Evolutionary conservation across 2,797 vertebrate species (phyloP), one percentile per base, ranked within the genome.

Genomic region (Notoglanidium macrostoma): DNA sequence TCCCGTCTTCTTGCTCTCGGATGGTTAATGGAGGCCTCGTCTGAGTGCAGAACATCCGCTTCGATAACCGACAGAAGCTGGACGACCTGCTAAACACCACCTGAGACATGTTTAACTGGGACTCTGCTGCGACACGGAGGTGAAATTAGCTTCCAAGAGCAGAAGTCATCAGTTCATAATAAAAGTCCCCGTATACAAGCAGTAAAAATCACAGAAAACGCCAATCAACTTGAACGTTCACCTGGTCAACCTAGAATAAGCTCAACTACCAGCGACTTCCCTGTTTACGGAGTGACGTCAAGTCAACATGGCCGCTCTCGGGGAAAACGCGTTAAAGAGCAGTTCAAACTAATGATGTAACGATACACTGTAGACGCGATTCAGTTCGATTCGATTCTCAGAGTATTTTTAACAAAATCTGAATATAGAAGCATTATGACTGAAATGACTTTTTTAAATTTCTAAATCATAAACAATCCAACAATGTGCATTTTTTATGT

Each of bases 1-100:
- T 94, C 83, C 95, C 95, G 85, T 91, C 17, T 63, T 77, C 76
- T 26, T 96, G 94, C 11, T 89, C 87, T 17, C 73, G 91, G 61
- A 95, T 11, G 1, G 93, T 95, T 88, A 94, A n/a, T 5, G 85
- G 91, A 59, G 93, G 92, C 49, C 89, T 63, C 5, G 73, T 54
- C 59, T 83, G 91, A 1, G 90, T 92, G 90, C 80, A 91, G 3
- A 92, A 76, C 2, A 46, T 89, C 0, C 94, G 92, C 19, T 65
- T 2, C 0, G 87, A 76, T 0, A 84, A 5, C 1, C 74, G 51
- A 68, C 90, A 91, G 10, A 93, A 29, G 1, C 67, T 54, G 0
- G 74, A 77, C 19, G 49, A 65, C 54, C 91, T 80, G 68, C 35
- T 26, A 2, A 93, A n/a, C 0, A 90, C 2, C 3, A 61, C 23